Percentiles rank a stretch among this genome's conserved stretches.
Conservation (phyloP, 64 coral and sea anemone species). For the Exaiptasia diaphana region DNA sequence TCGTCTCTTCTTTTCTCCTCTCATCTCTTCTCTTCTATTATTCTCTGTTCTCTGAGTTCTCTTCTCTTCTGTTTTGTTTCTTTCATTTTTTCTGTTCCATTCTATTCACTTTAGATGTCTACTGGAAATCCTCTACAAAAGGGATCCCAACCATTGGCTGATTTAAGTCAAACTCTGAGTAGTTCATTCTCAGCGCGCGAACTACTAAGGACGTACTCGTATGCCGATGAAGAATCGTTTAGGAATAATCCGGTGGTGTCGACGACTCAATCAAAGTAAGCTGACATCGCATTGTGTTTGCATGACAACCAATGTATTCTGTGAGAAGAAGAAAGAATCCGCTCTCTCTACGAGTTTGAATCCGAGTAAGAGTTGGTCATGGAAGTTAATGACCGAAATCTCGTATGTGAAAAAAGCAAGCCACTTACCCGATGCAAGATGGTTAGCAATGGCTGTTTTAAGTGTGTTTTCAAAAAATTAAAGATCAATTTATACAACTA, state of each 20-base stretch:
- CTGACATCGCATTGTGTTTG: no score
- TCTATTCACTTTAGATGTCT: neutral
- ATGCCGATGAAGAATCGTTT: conserved; percentile 76
- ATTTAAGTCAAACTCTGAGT: conserved; percentile 47
- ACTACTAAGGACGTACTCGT: conserved; percentile 77
- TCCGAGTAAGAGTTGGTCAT: no score
- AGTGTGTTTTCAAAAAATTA: no score
- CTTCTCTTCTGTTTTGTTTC: neutral
- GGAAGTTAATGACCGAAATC: no score
- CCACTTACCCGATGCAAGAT: no score
- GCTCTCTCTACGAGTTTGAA: no score
- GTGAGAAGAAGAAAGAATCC: no score
- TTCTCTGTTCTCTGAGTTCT: neutral
- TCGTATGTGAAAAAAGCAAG: no score
- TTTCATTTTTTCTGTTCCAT: neutral
- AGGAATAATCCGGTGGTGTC: conserved; percentile 77
- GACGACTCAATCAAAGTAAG: conserved; percentile 86
- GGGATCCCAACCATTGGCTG: conserved; percentile 7
- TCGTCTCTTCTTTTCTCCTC: neutral
- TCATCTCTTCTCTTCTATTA: neutral
- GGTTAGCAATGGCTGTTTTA: no score
- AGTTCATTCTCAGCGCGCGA: conserved; percentile 69
- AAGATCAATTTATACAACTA: no score
- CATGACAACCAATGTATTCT: no score
- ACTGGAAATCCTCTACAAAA: conserved; percentile 12